phyloP scores from a whole-genome alignment of 2,797 vertebrate genomes.

The Gymnopithys bicolor region DNA sequence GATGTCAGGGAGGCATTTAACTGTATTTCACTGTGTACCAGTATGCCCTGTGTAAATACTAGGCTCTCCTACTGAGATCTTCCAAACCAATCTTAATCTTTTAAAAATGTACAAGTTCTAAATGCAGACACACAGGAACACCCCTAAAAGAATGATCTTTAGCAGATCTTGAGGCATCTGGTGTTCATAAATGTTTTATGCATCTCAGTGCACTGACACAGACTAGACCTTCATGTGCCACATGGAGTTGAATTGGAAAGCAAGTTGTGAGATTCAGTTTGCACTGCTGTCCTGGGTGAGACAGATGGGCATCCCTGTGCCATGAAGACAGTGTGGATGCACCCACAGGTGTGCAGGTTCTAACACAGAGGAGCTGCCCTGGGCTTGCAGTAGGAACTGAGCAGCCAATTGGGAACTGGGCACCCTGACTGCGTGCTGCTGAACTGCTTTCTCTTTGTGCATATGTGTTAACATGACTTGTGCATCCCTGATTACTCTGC shows the following conservation, averaged over 20 bases:
- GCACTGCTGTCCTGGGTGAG: neutral
- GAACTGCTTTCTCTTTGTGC: neutral
- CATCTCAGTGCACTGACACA: neutral
- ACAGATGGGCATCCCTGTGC: neutral
- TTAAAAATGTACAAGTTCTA: neutral
- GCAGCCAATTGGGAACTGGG: neutral
- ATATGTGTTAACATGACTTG: fast-evolving
- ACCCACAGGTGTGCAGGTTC: neutral
- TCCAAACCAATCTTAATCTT: neutral
- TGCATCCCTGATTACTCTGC: neutral
- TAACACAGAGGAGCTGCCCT: neutral
- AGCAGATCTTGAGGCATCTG: conserved; percentile 20
- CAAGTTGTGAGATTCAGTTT: neutral
- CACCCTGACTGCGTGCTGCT: neutral
- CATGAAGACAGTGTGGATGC: neutral
- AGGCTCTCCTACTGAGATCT: neutral
- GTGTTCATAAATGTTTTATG: conserved; percentile 23
- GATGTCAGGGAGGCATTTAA: too few relatives aligned
- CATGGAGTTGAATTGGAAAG: neutral
- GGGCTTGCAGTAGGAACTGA: neutral
- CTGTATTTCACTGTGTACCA: neutral
- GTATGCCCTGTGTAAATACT: neutral
- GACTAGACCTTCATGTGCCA: neutral
- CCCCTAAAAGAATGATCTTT: neutral
- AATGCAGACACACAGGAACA: neutral